Evolutionary conservation across 2,113 vertebrate genomes (phyloP), one percentile per base, ranked within the genome.

Genomic region (Bambusicola thoracicus): DNA sequence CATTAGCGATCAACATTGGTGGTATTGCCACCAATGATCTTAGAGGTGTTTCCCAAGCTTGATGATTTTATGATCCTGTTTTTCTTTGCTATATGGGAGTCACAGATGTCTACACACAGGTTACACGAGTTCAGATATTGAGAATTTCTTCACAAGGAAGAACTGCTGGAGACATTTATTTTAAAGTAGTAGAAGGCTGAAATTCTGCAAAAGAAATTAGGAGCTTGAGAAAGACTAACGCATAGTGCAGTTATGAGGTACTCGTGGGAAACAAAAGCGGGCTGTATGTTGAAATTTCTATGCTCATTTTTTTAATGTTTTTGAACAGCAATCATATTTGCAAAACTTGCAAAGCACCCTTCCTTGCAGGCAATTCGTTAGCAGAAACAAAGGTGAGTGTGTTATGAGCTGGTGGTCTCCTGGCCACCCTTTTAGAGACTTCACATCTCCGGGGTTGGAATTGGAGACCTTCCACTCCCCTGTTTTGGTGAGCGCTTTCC

Each of bases 201-300:
- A 81, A 82, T 89, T 80, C 85, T 93, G 81, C 43, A 87, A 73
- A 92, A 93, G 25, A 3, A 55, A 81, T 91, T 29, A 74, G 58
- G 7, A 92, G 18, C 20, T 73, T 14, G 38, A 77, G 49, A 59
- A 87, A 92, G 40, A 59, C 30, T 59, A 51, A 48, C 2, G n/a
- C 36, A 27, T 38, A 75, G 16, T 48, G 68, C 22, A 81, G 40
- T n/a, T 43, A 55, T 81, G 65, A 81, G 8, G 21, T 3, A 36
- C 29, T 55, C 17, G 30, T 41, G 25, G 41, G 41, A 81, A 81
- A 87, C 4, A 15, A 82, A 81, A 85, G 32, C 48, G 73, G 34
- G 34, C 27, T 85, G 25, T 27, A 20, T 44, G 29, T 24, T 82
- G 63, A 77, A 53, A 63, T 67, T 24, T 85, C 49, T 41, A 4